phyloP scores from a whole-genome alignment of 2,797 vertebrate species.

The Tachyglossus aculeatus region DNA sequence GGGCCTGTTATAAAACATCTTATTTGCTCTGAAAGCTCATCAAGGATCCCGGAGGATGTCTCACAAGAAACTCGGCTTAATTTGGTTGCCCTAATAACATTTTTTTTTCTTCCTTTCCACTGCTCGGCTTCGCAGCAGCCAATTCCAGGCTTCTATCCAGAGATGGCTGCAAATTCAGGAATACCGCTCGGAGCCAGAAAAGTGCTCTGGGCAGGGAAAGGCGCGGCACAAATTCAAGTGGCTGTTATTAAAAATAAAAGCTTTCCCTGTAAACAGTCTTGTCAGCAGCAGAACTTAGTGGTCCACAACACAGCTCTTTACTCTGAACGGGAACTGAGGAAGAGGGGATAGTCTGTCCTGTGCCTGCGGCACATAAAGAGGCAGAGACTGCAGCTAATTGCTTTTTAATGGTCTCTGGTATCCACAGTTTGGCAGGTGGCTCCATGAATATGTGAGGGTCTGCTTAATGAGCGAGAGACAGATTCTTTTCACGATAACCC shows the following conservation, averaged over 20 bases:
- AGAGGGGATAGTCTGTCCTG: slow-evolving; percentile 4
- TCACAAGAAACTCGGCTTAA: slow-evolving; percentile 6
- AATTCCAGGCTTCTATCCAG: background rate
- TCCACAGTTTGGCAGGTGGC: slow-evolving; percentile 24
- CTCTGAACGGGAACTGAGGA: slow-evolving; percentile 41
- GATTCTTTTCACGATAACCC: too few relatives aligned
- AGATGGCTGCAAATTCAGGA: slow-evolving; percentile 7
- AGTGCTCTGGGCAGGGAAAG: slow-evolving; percentile 22
- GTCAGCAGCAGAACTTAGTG: slow-evolving; percentile 51
- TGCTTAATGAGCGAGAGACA: too few relatives aligned
- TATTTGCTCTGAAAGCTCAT: background rate
- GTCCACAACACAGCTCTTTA: slow-evolving; percentile 47
- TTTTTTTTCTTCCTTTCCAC: slow-evolving; percentile 13
- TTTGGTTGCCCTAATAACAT: background rate
- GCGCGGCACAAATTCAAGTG: slow-evolving; percentile 33
- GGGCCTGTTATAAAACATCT: too few relatives aligned
- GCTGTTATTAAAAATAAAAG: slow-evolving; percentile 45
- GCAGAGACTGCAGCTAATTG: slow-evolving; percentile 32
- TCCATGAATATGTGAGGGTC: too few relatives aligned
- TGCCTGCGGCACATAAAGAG: background rate
- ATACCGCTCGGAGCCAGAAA: slow-evolving; percentile 5
- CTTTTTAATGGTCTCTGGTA: slow-evolving; percentile 7
- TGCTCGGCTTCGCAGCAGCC: slow-evolving; percentile 18
- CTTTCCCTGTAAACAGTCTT: slow-evolving; percentile 40
- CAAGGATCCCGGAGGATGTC: background rate